A percentile compares a stretch with the other conserved stretches of the same genome.
phyloP scores from a whole-genome alignment of 2,113 vertebrate species.

The Salvelinus alpinus region DNA sequence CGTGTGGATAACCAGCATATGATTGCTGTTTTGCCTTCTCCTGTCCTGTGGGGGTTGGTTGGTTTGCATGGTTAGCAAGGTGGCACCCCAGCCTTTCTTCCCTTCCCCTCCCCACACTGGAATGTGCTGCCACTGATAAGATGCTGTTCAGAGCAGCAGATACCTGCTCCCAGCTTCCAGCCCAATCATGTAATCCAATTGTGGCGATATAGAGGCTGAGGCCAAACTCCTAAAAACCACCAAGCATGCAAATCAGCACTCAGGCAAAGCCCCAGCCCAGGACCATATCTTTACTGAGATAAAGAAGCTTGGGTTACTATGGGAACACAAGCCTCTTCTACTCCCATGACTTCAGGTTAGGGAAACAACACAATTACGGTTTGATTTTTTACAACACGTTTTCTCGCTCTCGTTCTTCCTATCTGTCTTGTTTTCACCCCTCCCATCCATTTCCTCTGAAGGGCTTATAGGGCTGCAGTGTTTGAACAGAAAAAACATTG shows the following conservation, averaged over 20 bases:
- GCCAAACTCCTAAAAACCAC: constrained; percentile 9
- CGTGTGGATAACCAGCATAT: neutral
- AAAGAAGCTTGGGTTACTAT: neutral
- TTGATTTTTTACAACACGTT: constrained; percentile 42
- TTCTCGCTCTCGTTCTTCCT: constrained; percentile 30
- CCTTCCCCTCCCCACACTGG: constrained; percentile 9
- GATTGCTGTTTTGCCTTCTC: neutral
- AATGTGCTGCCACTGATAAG: constrained; percentile 16
- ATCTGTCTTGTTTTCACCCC: constrained; percentile 28
- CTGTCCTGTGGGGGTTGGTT: neutral
- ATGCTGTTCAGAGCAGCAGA: neutral
- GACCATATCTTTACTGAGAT: neutral
- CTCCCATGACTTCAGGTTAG: constrained; percentile 27
- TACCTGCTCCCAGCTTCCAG: neutral
- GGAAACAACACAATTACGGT: constrained; percentile 38
- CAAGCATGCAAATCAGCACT: neutral
- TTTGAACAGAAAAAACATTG: constrained; percentile 71
- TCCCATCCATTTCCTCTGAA: constrained; percentile 51
- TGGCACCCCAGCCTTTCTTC: neutral
- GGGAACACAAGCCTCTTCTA: neutral
- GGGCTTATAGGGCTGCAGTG: constrained; percentile 55
- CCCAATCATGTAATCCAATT: constrained; percentile 23
- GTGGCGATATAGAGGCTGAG: neutral
- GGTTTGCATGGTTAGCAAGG: neutral
- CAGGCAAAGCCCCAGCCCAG: neutral